Evolutionary conservation across 2,888 invertebrate genomes (phyloP).

Genomic region (Eulithis prunata): DNA sequence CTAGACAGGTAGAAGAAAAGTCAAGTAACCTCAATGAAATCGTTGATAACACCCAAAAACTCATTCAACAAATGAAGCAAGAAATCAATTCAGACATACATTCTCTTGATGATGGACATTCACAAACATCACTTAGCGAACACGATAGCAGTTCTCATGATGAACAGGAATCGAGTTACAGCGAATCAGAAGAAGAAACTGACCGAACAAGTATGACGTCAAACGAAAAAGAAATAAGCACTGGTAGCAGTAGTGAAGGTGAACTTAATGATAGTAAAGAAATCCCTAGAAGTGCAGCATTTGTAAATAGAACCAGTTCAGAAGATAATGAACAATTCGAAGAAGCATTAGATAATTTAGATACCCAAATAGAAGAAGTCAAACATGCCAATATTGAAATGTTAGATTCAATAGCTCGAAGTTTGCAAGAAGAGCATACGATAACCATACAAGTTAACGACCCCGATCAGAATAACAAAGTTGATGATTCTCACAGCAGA

Average conservation of each 20-base stretch:
- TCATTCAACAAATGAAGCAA: slow-evolving; percentile 87
- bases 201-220: slow-evolving; percentile 65
- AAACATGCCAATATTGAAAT: slow-evolving; percentile 74
- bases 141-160: slow-evolving; percentile 66
- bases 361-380: slow-evolving; percentile 68
- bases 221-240: slow-evolving; percentile 66
- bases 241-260: slow-evolving; percentile 46
- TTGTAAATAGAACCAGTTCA: slow-evolving; percentile 66
- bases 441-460: slow-evolving; percentile 55
- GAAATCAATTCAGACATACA: slow-evolving; percentile 86
- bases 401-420: slow-evolving; percentile 75
- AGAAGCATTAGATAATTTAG: slow-evolving; percentile 78
- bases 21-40: slow-evolving; percentile 77
- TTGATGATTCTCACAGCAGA: not conserved
- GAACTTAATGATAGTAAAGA: slow-evolving; percentile 45
- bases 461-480: slow-evolving; percentile 34
- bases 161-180: slow-evolving; percentile 79
- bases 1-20: slow-evolving; percentile 55
- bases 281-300: slow-evolving; percentile 32
- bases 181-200: slow-evolving; percentile 69
- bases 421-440: slow-evolving; percentile 72
- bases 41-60: slow-evolving; percentile 84
- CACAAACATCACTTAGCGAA: slow-evolving; percentile 74
- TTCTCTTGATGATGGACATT: slow-evolving; percentile 70
- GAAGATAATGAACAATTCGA: slow-evolving; percentile 80